Evolutionary conservation across 2,113 vertebrate species (phyloP), one percentile per base, ranked within the genome.

Genomic region (Hyla sarda): DNA sequence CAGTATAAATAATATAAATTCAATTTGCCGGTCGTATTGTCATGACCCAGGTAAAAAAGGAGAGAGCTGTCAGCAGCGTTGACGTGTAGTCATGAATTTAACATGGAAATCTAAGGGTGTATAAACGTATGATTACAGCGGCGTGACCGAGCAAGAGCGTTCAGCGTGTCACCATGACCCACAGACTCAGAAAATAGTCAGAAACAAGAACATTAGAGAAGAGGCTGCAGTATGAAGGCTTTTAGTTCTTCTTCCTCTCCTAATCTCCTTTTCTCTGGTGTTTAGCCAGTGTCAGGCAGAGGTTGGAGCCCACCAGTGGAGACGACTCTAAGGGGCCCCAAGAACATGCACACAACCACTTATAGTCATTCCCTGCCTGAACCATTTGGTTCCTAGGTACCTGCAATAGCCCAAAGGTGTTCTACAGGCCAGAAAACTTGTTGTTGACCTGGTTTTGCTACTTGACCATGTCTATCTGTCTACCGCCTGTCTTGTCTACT

Each of bases 51-150:
- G 54, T 58, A 60, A 8, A 8, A 41, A 8, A 60, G 19, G 34
- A 37, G 41, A 69, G 17, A 65, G 56, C 23, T 19, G 58, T 48
- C n/a, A 16, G 37, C 41, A 23, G 41, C 60, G 28, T 28, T 69
- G 58, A 80, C 62, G 77, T 80, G 7, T 30, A 47, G 56, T 50
- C 79, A 67, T 65, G 78, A 13, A 14, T 47, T 58, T 41, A 21
- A 62, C 71, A 52, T 45, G 32, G 28, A 62, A 84, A 60, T 37
- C 71, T 62, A 52, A 74, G 48, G 25, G 52, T 32, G 12, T 23
- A 75, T 48, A 60, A 62, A 76, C 37, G 67, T 72, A 52, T 83
- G n/a, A 84, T 84, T 84, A 47, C 72, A 84, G 50, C 13, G 21
- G 23, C 56, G n/a, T 73, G 48, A 58, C 48, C 34, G 16, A 58